Percentiles rank a stretch among this genome's conserved stretches.
These are phyloP conservation scores for Porites australiensis DNA, from an alignment of 64 coral and sea anemone species.

Conservation along the genomic window DNA sequence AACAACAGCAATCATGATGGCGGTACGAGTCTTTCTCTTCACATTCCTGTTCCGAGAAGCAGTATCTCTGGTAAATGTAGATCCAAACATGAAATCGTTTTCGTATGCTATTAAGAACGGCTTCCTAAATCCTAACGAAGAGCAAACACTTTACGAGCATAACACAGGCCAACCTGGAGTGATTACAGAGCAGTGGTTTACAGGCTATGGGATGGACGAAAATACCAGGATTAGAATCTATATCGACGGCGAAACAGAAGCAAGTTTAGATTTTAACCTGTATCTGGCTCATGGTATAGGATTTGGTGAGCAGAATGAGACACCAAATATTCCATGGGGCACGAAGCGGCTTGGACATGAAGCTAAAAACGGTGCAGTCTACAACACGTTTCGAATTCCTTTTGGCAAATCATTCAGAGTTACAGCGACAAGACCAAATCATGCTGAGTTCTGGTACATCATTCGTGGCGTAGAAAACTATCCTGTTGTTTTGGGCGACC, in stretches of 20 bases:
- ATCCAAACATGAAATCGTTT: background rate
- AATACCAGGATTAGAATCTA: constrained; percentile 46
- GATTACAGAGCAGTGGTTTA: constrained; percentile 56
- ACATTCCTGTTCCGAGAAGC: background rate
- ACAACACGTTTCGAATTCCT: constrained; percentile 61
- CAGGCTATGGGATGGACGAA: constrained; percentile 16
- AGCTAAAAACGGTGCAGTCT: constrained; percentile 61
- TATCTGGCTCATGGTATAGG: constrained; percentile 41
- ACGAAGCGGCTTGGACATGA: constrained; percentile 20
- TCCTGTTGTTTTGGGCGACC: constrained; percentile 23
- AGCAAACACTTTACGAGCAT: constrained; percentile 28
- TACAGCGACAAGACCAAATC: background rate
- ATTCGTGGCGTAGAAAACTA: constrained; percentile 41
- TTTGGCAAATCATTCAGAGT: constrained; percentile 41
- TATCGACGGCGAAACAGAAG: too few species aligned
- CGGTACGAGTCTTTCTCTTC: background rate
- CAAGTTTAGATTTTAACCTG: constrained; percentile 38
- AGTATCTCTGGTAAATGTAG: background rate
- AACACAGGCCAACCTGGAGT: constrained; percentile 9
- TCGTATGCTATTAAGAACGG: constrained; percentile 36
- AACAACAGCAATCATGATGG: too few species aligned
- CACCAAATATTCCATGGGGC: constrained; percentile 16
- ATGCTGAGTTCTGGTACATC: constrained; percentile 31
- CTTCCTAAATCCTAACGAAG: background rate
- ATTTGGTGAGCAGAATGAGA: background rate